Evolutionary conservation across 2,797 vertebrate genomes (phyloP).

Genomic region (Ceryle rudis): DNA sequence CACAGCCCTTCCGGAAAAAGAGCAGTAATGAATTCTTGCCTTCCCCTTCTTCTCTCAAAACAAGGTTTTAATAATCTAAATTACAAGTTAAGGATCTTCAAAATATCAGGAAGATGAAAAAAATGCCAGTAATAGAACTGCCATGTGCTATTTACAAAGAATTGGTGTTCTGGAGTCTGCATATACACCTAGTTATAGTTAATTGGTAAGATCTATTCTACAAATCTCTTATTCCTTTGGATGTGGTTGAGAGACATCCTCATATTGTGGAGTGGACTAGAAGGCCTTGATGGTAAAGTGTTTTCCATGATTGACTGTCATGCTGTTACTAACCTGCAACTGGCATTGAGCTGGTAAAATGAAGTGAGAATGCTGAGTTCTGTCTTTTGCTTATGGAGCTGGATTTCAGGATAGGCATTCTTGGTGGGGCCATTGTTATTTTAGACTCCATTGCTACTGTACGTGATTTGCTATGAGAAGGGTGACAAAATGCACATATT

Average conservation of each 20-base stretch:
- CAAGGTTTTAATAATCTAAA: neutral
- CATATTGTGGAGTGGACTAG: fast-evolving
- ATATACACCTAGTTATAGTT: neutral
- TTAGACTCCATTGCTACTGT: neutral
- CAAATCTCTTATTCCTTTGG: neutral
- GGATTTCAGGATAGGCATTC: neutral
- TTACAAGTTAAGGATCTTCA: neutral
- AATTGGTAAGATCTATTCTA: neutral
- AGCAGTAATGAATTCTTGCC: neutral
- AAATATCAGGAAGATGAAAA: neutral
- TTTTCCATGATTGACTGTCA: neutral
- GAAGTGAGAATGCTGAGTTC: neutral
- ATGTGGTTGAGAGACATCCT: neutral
- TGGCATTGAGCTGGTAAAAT: neutral
- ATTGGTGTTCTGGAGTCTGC: neutral
- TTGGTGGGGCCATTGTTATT: neutral
- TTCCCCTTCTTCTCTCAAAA: neutral
- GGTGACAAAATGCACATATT: neutral
- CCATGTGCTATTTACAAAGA: neutral
- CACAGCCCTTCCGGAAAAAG: neutral
- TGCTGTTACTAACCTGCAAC: neutral
- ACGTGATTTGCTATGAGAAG: neutral
- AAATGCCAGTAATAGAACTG: neutral
- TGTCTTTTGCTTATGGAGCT: neutral
- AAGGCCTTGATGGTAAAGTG: neutral